Evolutionary conservation across 2,797 vertebrate genomes (phyloP), one percentile per base, ranked within the genome.

Genomic region (Sciurus vulgaris): DNA sequence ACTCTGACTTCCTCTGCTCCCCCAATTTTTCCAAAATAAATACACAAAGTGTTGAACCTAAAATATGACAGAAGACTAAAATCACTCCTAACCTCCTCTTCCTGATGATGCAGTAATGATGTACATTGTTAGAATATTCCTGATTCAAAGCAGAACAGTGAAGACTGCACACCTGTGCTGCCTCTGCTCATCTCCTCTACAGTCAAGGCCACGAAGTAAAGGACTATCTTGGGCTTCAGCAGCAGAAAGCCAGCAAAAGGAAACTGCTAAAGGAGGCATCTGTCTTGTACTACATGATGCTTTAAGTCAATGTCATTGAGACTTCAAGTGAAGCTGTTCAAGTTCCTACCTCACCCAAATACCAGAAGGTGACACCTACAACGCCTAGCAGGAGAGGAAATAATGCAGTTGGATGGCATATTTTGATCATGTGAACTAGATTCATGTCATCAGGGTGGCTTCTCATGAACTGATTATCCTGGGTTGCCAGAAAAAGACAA

Each of bases 101-200:
- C 35, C 30, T 41, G 76, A 51, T 49, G 59, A 96, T 79, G 35
- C 35, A 12, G 74, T 69, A 94, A 61, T 91, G 91, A 93, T 88
- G 41, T 91, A 44, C 73, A 41, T 97, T 98, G 83, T 85, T 92
- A 90, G 73, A 47, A 12, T 0, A 24, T 61, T 63, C 94, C 69
- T 97, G 97, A 97, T 97, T 96, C 90, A 96, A 96, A 83, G 85
- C 89, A 88, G 94, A 96, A 51, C 87, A 74, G 90, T 91, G 72
- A 97, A 96, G n/a, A 73, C 88, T 81, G 69, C 56, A 59, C 12
- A 3, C 17, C 35, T 95, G 84, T 51, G 73, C 91, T 93, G n/a
- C 63, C 18, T 90, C 82, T 82, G 92, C 85, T 96, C 91, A 83
- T 89, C 81, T 92, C 94, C 72, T 2, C 28, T 49, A 51, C 18